Evolutionary conservation across 2,888 invertebrate genomes (phyloP).

Genomic region (Platycheirus albimanus): DNA sequence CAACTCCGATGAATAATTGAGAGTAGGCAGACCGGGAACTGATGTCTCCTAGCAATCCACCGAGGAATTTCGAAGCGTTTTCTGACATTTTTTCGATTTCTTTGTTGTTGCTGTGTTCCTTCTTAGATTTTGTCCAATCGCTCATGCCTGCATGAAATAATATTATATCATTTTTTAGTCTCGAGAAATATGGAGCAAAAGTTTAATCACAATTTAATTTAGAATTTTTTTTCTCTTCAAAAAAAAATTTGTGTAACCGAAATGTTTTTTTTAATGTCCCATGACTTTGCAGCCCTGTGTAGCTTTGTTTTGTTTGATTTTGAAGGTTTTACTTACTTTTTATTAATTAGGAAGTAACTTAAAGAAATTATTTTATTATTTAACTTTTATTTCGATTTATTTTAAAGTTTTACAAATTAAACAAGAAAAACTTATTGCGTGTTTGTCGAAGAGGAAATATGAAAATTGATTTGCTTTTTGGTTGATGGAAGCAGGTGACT

Average conservation of each 20-base stretch:
- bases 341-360: not conserved
- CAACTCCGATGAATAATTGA: constrained; percentile 93
- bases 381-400: not conserved
- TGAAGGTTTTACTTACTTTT: not conserved
- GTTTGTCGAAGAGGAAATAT: constrained; percentile 1
- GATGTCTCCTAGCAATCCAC: constrained; percentile 90
- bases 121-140: constrained; percentile 75
- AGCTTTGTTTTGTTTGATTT: too few relatives aligned
- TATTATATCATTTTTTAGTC: too few relatives aligned
- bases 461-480: not conserved
- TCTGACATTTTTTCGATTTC: constrained; percentile 86
- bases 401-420: too few relatives aligned
- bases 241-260: constrained; percentile 10
- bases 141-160: constrained; percentile 66
- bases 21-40: constrained; percentile 93
- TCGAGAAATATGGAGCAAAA: not conserved
- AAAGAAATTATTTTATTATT: not conserved
- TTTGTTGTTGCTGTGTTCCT: constrained; percentile 80
- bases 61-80: constrained; percentile 88
- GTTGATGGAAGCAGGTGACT: too few relatives aligned
- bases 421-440: constrained; percentile 4
- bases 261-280: not conserved
- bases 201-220: constrained; percentile 11
- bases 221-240: not conserved
- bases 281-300: too few relatives aligned